Conservation (phyloP, 2,888 invertebrate species). For the Napeogenes inachia region DNA sequence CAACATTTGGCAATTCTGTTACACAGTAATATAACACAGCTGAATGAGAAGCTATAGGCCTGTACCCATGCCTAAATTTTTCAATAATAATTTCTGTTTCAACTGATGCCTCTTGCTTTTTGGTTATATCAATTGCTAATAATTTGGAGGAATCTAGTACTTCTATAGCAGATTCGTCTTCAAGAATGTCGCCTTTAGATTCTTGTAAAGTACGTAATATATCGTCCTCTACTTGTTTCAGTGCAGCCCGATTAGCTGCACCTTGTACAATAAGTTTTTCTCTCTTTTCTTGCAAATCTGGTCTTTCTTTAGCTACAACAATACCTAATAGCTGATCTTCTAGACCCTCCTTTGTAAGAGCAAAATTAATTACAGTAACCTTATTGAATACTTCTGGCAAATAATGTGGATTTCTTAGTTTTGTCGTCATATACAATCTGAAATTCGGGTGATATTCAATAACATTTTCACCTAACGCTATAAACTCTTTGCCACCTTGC, state of each 20-base stretch:
- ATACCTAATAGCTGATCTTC: constrained; percentile 91
- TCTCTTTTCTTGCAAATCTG: constrained; percentile 88
- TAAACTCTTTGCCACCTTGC: constrained; percentile 85
- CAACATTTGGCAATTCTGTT: constrained; percentile 88
- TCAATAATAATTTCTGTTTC: constrained; percentile 88
- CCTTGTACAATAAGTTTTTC: constrained; percentile 87
- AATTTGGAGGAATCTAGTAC: constrained; percentile 91
- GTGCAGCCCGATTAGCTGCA: constrained; percentile 86
- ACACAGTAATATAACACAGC: constrained; percentile 89
- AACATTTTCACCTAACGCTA: constrained; percentile 86
- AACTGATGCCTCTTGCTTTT: constrained; percentile 87
- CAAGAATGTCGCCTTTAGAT: constrained; percentile 91
- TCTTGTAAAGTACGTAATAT: constrained; percentile 90
- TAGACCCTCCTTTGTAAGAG: constrained; percentile 87
- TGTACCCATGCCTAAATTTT: constrained; percentile 84
- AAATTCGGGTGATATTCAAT: constrained; percentile 87
- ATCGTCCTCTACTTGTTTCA: constrained; percentile 92
- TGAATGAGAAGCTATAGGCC: constrained; percentile 87
- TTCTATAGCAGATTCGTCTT: constrained; percentile 93
- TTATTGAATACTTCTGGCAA: constrained; percentile 90
- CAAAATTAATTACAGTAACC: constrained; percentile 90
- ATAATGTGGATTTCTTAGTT: constrained; percentile 90
- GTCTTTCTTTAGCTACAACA: constrained; percentile 90
- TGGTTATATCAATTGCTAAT: constrained; percentile 87
- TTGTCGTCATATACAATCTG: constrained; percentile 88